Base-by-base conservation (phyloP, 2,113 vertebrate genomes). In the Cercopithecus mona region DNA sequence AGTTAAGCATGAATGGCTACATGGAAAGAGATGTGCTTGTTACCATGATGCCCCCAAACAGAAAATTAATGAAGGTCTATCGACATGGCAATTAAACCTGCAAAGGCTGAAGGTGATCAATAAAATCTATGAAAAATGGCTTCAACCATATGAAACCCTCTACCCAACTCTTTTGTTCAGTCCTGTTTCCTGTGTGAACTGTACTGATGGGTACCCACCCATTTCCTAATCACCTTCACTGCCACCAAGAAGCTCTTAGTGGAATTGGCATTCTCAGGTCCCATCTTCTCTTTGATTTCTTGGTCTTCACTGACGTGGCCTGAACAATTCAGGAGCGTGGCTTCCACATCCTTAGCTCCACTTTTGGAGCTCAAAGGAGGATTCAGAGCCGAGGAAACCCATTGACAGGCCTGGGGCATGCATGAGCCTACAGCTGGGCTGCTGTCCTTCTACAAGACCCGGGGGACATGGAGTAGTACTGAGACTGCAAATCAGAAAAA, bases 111-210 rank as follows among this genome's bases (percentile, higher is more conserved):
- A 97, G 61, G 55, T 83, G 92, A 97, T 98, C 97, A 97, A 97
- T 98, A 98, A 97, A 97, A 97, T 98, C 96, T 95, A 96, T 98
- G 97, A 96, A 97, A 98, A 98, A 98, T 98, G 97, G 96, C 97
- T 97, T 83, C n/a, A 20, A 64, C 61, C 76, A 72, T 94, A 96
- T 97, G 97, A 98, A 97, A 96, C 88, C 88, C 40, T 96, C 92
- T 94, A 57, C 93, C 93, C 96, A 18, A 93, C 64, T 93, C 97
- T 94, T 78, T 57, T 25, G 14, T 70, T 83, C 35, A 96, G 87
- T 75, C 80, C 70, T 61, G n/a, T 0, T 2, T 45, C 79, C 85
- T 55, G 45, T 18, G 2, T 38, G 52, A 91, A 55, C 66, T 84
- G 13, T 18, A 2, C 38, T 20, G 16, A 30, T 1, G 25, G 45